Percentiles rank a stretch among this genome's conserved stretches.
Evolutionary conservation across 1,140 invertebrate genomes (phyloP).

Genomic region (Chymomyza costata): DNA sequence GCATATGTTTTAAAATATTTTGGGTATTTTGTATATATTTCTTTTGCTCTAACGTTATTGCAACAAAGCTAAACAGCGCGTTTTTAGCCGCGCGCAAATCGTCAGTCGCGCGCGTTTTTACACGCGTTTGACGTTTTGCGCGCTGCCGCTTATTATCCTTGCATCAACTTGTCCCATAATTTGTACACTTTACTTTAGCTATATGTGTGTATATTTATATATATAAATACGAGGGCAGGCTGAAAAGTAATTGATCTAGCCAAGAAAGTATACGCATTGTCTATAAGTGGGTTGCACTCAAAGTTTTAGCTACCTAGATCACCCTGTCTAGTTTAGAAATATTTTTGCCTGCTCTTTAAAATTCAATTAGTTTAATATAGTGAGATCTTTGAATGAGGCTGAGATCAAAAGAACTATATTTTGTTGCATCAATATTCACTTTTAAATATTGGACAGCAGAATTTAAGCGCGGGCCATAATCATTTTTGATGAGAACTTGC

Average conservation of each 20-base stretch:
- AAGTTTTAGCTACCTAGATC: too few relatives aligned
- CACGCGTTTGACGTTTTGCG: too few relatives aligned
- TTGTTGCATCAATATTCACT: too few relatives aligned
- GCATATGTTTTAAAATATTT: conserved; percentile 49
- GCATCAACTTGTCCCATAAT: conserved; percentile 38
- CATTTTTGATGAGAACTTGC: too few relatives aligned
- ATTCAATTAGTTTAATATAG: too few relatives aligned
- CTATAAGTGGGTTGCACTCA: not conserved
- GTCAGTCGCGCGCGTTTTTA: not conserved
- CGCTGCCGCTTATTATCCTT: conserved; percentile 1
- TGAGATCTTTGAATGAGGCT: too few relatives aligned
- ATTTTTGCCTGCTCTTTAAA: too few relatives aligned
- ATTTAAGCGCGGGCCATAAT: too few relatives aligned
- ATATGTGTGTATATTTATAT: conserved; percentile 44
- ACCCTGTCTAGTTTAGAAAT: too few relatives aligned
- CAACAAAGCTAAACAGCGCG: conserved; percentile 24
- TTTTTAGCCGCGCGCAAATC: conserved; percentile 2
- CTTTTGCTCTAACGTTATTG: conserved; percentile 29
- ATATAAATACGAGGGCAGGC: not conserved
- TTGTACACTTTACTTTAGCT: conserved; percentile 46
- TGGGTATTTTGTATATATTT: conserved; percentile 9
- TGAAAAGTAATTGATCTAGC: too few relatives aligned
- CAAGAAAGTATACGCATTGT: not conserved
- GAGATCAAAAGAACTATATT: too few relatives aligned
- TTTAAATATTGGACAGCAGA: too few relatives aligned